Evolutionary conservation across 2,113 vertebrate species (phyloP).

Genomic region (Suricata suricatta): DNA sequence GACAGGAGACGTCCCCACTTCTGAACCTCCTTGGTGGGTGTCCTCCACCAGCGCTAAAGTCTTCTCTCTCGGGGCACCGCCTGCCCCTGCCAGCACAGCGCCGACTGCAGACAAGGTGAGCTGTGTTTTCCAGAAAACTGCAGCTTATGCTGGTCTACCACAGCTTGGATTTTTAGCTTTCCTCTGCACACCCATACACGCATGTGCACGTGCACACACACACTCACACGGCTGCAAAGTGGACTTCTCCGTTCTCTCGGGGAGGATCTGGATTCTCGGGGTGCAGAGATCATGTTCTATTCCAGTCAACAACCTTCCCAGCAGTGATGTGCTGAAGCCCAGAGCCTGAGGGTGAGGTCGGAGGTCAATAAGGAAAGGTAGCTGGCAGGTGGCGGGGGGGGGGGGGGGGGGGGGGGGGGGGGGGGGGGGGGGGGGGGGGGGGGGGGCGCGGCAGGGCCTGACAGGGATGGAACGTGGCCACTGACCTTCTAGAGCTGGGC

Average conservation of each 20-base stretch:
- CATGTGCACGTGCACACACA: too few relatives aligned
- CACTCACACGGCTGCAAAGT: neutral
- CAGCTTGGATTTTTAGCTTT: too few relatives aligned
- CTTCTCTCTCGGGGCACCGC: neutral
- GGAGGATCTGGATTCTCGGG: neutral
- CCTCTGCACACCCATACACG: too few relatives aligned
- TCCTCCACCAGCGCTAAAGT: neutral
- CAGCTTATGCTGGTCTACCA: neutral
- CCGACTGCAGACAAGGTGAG: rapidly evolving
- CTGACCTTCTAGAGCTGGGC: rapidly evolving
- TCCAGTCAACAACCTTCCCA: neutral
- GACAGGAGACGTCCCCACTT: neutral
- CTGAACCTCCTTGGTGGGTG: rapidly evolving
- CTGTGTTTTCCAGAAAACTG: neutral
- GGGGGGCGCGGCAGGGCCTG: neutral
- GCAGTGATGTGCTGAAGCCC: neutral
- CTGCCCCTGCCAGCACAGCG: rapidly evolving
- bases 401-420: neutral
- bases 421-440: neutral
- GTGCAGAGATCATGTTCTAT: neutral
- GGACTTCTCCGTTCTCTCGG: neutral
- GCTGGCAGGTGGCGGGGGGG: neutral
- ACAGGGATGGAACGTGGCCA: rapidly evolving
- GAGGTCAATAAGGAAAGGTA: neutral
- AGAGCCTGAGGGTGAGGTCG: neutral